Evolutionary conservation across 2,888 invertebrate genomes (phyloP), one percentile per base, ranked within the genome.

Genomic region (Criorhina ranunculi): DNA sequence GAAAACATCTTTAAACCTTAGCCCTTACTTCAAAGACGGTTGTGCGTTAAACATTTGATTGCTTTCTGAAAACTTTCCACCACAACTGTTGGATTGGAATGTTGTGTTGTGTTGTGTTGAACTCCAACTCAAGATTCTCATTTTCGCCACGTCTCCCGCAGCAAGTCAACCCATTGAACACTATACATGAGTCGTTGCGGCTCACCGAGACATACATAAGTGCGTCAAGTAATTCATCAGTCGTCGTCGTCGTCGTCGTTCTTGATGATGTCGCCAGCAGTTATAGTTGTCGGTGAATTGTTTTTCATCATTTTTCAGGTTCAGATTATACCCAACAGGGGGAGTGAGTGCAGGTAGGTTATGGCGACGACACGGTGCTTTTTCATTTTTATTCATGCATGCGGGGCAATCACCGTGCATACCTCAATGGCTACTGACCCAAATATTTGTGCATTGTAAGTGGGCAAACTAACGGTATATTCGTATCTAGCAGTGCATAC

Each of bases 401-500:
- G 82, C 60, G 44, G 46, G 66, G 66, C 60, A 70, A 76, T 62
- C 73, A 73, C 62, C 73, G 69, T 51, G 62, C 49, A 64, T 83
- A 75, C 83, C 83, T 83, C 83, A 69, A 75, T 83, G 83, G 83
- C 78, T 79, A 79, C 83, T 83, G 83, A 83, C 83, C 83, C 73
- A 83, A 83, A 83, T 83, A 83, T 83, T 83, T 83, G 83, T 78
- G 83, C 83, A 83, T 75, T 73, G 83, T 69, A 79, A 83, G 83
- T 83, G 83, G 83, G 79, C 83, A 83, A 83, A 59, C 62, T 33
- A 83, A 83, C 83, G 83, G 83, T 79, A 83, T 64, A 64, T 69
- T 51, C 37, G n/a, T 62, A 51, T 62, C 24, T 49, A 55, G 46
- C 49, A 57, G 5, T 53, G 59, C 15, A 51, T 46, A 44, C 12